phyloP scores from a whole-genome alignment of 2,797 vertebrate genomes.

The Loriculus beryllinus region DNA sequence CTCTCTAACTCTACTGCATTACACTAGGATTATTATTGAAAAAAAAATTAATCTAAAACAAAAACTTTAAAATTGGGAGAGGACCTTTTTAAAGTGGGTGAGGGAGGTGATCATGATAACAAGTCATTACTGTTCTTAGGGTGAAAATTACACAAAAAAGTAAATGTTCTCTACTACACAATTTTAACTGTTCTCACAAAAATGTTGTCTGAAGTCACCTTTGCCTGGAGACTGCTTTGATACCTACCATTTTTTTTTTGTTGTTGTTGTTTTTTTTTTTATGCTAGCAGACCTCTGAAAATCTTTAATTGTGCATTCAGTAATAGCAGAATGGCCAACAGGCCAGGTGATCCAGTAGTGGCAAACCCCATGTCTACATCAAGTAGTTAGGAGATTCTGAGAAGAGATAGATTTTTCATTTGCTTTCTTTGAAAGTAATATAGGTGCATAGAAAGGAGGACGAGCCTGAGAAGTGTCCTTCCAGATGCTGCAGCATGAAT shows the following conservation, averaged over 20 bases:
- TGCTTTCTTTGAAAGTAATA: not conserved
- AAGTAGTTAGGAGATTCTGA: not conserved
- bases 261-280: not conserved
- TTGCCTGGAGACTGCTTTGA: not conserved
- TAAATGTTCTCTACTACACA: not conserved
- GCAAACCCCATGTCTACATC: not conserved
- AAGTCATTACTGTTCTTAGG: not conserved
- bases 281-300: not conserved
- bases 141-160: not conserved
- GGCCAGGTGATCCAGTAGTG: accelerated
- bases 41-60: not conserved
- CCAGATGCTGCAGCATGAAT: not conserved
- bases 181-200: not conserved
- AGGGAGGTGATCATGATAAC: not conserved
- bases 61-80: not conserved
- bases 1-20: not conserved
- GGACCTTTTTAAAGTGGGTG: not conserved
- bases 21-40: not conserved
- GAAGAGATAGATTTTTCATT: not conserved
- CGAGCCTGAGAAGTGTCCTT: not conserved
- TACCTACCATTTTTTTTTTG: not conserved
- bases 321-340: not conserved
- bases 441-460: not conserved
- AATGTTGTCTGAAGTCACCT: not conserved
- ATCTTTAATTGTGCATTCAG: not conserved